Conservation (phyloP, 2,797 vertebrate species). For the Crypturellus tataupa region DNA sequence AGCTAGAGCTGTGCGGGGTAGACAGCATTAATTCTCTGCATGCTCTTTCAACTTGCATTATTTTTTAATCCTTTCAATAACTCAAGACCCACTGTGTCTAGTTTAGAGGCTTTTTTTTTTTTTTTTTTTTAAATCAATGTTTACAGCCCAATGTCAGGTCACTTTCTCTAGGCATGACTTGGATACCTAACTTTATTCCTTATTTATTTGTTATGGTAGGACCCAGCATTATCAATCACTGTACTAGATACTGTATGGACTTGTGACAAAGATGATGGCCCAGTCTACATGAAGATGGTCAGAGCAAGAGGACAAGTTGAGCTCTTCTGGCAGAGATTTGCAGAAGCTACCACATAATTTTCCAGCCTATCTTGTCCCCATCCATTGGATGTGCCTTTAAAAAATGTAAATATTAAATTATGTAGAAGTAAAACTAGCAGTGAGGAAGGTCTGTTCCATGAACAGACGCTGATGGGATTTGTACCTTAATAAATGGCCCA, state of each 20-base stretch:
- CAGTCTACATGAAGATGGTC: background rate
- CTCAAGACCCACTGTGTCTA: rapidly evolving
- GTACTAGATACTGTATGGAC: background rate
- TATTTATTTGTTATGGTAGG: conserved; percentile 7
- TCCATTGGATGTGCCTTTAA: background rate
- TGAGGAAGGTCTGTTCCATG: background rate
- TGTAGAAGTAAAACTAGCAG: background rate
- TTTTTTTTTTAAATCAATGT: background rate
- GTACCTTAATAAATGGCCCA: background rate
- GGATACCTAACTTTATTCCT: conserved; percentile 25
- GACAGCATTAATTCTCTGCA: background rate
- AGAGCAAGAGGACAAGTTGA: background rate
- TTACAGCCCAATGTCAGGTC: background rate
- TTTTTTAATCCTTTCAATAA: conserved; percentile 6
- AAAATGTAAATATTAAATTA: background rate
- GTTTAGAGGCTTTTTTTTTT: background rate
- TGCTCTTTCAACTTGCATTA: background rate
- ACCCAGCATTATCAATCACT: background rate
- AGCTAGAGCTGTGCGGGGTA: background rate
- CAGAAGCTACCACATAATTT: background rate
- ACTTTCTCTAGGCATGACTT: background rate
- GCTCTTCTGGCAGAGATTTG: background rate
- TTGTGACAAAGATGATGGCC: conserved; percentile 2
- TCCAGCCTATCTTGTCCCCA: background rate
- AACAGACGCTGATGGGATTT: background rate